Conservation (phyloP, 2,888 invertebrate species). For the Sminthurinus aureus region DNA sequence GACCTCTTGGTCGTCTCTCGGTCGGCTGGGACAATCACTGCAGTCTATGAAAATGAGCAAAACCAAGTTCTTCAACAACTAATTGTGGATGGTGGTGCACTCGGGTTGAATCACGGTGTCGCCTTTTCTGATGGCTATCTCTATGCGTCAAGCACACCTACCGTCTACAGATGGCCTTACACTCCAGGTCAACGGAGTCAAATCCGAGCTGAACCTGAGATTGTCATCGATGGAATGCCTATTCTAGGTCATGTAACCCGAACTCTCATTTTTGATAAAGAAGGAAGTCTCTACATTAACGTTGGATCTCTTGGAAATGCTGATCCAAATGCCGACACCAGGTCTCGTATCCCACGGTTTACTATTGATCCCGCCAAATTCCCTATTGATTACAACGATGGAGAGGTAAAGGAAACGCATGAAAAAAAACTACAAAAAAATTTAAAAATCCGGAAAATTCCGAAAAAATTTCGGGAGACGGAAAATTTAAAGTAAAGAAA, state of each 20-base stretch:
- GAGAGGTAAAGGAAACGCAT: slow-evolving; percentile 48
- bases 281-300: slow-evolving; percentile 14
- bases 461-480: too few relatives aligned
- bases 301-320: slow-evolving; percentile 47
- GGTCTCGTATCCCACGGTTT: slow-evolving; percentile 49
- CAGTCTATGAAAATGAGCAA: slow-evolving; percentile 15
- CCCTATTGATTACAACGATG: slow-evolving; percentile 38
- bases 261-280: slow-evolving; percentile 40
- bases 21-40: slow-evolving; percentile 3
- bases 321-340: slow-evolving; percentile 36
- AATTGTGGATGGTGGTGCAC: background rate
- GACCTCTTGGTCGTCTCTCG: slow-evolving; percentile 46
- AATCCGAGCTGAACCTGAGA: slow-evolving; percentile 27
- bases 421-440: background rate
- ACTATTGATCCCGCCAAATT: slow-evolving; percentile 11
- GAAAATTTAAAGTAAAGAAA: too few relatives aligned
- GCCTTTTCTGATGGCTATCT: slow-evolving; percentile 43
- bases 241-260: slow-evolving; percentile 44
- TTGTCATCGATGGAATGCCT: slow-evolving; percentile 41
- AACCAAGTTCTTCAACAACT: background rate
- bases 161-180: slow-evolving; percentile 54
- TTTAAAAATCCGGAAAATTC: too few relatives aligned
- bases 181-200: slow-evolving; percentile 43
- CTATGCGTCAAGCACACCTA: slow-evolving; percentile 47
- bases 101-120: slow-evolving; percentile 49